phyloP scores from a whole-genome alignment of 2,888 invertebrate genomes.

The Pammene aurita region DNA sequence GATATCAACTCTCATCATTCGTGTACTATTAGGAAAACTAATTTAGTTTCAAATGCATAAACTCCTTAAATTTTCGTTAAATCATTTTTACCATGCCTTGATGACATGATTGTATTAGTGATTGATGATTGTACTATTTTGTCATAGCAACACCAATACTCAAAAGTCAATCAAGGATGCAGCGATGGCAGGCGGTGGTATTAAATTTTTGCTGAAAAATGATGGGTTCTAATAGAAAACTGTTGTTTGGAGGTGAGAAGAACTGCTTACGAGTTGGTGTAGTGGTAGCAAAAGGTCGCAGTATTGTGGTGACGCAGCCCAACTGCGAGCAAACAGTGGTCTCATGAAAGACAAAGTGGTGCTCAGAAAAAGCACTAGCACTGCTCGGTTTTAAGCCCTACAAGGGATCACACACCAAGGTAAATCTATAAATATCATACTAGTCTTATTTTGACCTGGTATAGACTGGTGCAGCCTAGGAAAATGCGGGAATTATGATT shows the following conservation, averaged over 20 bases:
- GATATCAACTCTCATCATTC: neutral
- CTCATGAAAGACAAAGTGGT: conserved; percentile 37
- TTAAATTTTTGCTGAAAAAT: conserved; percentile 48
- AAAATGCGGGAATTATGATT: conserved; percentile 11
- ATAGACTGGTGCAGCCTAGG: neutral
- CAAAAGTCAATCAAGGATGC: conserved; percentile 38
- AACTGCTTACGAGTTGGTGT: conserved; percentile 32
- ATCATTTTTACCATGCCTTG: neutral
- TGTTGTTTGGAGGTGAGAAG: conserved; percentile 44
- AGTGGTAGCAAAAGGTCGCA: conserved; percentile 24
- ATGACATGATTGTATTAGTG: conserved; percentile 20
- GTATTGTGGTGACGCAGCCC: conserved; percentile 7
- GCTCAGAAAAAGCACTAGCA: conserved; percentile 16
- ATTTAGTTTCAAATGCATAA: neutral
- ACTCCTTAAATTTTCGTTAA: neutral
- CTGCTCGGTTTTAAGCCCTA: conserved; percentile 15
- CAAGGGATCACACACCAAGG: conserved; percentile 11
- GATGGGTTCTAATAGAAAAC: conserved; percentile 53
- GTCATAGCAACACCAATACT: conserved; percentile 18
- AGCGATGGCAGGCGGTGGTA: conserved; percentile 39
- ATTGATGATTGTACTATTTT: too few species aligned
- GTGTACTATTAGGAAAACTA: neutral
- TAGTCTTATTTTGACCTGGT: neutral
- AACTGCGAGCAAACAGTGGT: conserved; percentile 14
- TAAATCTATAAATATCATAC: conserved; percentile 2